These are phyloP conservation scores for Ophioninae sp. DNA, from an alignment of 2,888 invertebrate genomes.

Conservation along the genomic window DNA sequence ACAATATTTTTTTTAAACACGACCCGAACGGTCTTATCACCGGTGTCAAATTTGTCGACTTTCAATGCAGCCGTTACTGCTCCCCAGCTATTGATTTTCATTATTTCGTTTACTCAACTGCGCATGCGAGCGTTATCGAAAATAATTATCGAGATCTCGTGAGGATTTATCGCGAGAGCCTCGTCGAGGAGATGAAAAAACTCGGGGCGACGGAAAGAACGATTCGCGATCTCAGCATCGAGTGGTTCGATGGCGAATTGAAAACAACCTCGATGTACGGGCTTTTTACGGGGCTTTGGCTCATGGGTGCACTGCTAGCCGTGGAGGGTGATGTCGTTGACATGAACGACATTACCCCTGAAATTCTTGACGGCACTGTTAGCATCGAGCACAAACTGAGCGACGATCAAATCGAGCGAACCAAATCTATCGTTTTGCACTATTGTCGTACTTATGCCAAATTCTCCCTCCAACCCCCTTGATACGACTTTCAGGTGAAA, in stretches of 20 bases:
- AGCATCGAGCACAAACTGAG: slow-evolving; percentile 33
- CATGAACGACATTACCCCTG: slow-evolving; percentile 54
- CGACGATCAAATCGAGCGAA: slow-evolving; percentile 58
- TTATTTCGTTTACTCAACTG: slow-evolving; percentile 74
- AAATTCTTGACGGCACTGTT: slow-evolving; percentile 31
- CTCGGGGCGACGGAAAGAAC: slow-evolving; percentile 50
- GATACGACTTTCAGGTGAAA: too few relatives aligned
- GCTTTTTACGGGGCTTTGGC: slow-evolving; percentile 68
- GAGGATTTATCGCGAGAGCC: slow-evolving; percentile 63
- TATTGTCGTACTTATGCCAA: slow-evolving; percentile 49
- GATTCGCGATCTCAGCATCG: slow-evolving; percentile 59
- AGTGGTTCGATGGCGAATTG: slow-evolving; percentile 70
- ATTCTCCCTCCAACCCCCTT: neutral
- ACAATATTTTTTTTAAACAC: slow-evolving; percentile 72
- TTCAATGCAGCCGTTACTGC: slow-evolving; percentile 69
- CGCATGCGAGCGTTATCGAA: slow-evolving; percentile 65
- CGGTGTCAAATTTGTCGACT: slow-evolving; percentile 70
- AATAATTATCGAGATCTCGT: slow-evolving; percentile 66
- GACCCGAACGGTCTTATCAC: slow-evolving; percentile 56
- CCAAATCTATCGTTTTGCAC: slow-evolving; percentile 63
- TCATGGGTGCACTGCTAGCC: slow-evolving; percentile 67
- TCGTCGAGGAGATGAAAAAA: slow-evolving; percentile 61
- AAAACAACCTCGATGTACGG: slow-evolving; percentile 69
- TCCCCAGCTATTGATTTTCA: slow-evolving; percentile 72
- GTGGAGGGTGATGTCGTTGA: slow-evolving; percentile 58